Conservation (phyloP, 2,113 vertebrate genomes). For the Oreocharis arfaki region DNA sequence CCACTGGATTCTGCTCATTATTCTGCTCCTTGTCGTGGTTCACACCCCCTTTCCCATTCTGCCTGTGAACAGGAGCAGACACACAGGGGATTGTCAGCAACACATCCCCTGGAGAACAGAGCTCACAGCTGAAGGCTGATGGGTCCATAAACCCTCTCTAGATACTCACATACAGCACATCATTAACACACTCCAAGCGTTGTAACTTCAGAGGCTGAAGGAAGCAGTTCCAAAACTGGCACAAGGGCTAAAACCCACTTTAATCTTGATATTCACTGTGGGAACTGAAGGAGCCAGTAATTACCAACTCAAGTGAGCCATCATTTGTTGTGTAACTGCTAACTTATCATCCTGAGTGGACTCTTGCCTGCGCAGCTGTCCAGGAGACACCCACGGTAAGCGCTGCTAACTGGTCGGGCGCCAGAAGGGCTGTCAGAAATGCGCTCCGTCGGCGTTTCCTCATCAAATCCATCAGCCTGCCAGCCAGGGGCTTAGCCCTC, state of each 20-base stretch:
- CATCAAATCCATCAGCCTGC: neutral
- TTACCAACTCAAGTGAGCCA: neutral
- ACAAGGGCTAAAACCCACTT: neutral
- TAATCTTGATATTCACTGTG: neutral
- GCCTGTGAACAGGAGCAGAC: neutral
- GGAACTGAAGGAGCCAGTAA: neutral
- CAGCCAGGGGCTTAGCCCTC: neutral
- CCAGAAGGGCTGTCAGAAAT: neutral
- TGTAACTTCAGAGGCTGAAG: neutral
- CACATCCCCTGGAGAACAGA: neutral
- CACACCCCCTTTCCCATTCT: neutral
- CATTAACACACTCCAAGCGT: neutral
- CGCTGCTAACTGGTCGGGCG: neutral
- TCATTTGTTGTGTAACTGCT: neutral
- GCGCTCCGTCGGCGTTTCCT: neutral
- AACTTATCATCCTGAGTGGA: neutral
- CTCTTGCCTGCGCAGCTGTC: neutral
- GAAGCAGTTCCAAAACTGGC: neutral
- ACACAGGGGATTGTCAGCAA: neutral
- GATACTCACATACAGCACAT: neutral
- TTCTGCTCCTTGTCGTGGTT: neutral
- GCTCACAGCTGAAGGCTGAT: neutral
- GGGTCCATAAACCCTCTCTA: neutral
- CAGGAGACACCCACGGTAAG: neutral
- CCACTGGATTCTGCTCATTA: neutral